Evolutionary conservation across 2,113 vertebrate species (phyloP).

Genomic region (Mystacornis crossleyi): DNA sequence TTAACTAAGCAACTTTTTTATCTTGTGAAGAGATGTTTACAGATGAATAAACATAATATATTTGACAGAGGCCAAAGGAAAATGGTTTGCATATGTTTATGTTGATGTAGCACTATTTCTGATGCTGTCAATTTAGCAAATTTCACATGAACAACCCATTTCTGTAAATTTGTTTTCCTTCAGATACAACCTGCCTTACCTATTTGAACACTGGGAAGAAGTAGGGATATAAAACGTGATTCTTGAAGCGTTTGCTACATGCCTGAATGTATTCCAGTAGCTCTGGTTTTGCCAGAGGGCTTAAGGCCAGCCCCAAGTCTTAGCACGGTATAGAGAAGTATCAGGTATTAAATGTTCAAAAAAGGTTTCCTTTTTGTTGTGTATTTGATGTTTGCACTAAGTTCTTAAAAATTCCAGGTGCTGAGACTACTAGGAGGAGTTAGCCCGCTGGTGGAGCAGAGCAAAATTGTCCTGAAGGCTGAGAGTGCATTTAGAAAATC

Average conservation of each 20-base stretch:
- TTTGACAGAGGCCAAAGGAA: slow-evolving; percentile 44
- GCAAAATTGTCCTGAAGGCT: not conserved
- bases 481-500: not conserved
- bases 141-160: slow-evolving; percentile 52
- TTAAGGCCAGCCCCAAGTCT: not conserved
- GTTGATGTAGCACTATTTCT: slow-evolving; percentile 44
- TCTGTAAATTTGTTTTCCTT: slow-evolving; percentile 39
- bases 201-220: not conserved
- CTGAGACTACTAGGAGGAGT: not conserved
- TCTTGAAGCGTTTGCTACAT: not conserved
- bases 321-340: not conserved
- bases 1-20: slow-evolving; percentile 66
- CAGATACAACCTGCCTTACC: slow-evolving; percentile 65
- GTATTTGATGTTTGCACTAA: slow-evolving; percentile 70
- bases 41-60: slow-evolving; percentile 71
- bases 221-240: not conserved
- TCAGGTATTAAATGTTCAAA: not conserved
- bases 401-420: slow-evolving; percentile 51
- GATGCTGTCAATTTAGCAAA: slow-evolving; percentile 53
- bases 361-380: not conserved
- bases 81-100: slow-evolving; percentile 38
- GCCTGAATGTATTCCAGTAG: slow-evolving; percentile 37
- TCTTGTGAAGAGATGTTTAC: slow-evolving; percentile 73
- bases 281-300: slow-evolving; percentile 38
- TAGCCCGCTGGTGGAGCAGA: not conserved